phyloP scores from a whole-genome alignment of 2,888 invertebrate species.

The Tridacna gigas region DNA sequence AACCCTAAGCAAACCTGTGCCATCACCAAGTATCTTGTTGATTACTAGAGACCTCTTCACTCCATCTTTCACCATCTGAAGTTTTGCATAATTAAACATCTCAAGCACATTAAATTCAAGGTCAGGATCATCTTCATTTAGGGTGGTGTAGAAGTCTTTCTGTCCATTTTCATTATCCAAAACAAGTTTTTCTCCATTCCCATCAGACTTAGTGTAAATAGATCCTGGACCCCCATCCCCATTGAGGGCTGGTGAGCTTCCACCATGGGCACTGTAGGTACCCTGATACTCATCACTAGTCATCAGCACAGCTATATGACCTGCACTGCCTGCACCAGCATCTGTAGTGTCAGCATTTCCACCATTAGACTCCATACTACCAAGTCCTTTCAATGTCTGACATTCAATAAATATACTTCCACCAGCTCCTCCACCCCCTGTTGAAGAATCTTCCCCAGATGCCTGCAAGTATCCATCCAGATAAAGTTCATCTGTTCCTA shows the following conservation, averaged over 20 bases:
- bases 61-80: constrained; percentile 71
- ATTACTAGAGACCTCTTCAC: constrained; percentile 66
- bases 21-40: constrained; percentile 73
- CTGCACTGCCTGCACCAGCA: constrained; percentile 75
- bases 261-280: constrained; percentile 67
- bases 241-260: constrained; percentile 62
- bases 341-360: constrained; percentile 57
- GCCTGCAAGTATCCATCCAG: constrained; percentile 74
- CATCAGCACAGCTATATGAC: constrained; percentile 70
- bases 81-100: constrained; percentile 73
- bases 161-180: constrained; percentile 76
- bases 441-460: constrained; percentile 62
- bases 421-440: constrained; percentile 74
- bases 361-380: constrained; percentile 69
- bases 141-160: constrained; percentile 69
- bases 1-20: constrained; percentile 74
- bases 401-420: constrained; percentile 73
- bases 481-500: constrained; percentile 64
- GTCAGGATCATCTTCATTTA: constrained; percentile 63
- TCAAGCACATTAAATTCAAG: constrained; percentile 69
- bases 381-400: constrained; percentile 69
- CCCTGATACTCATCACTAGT: constrained; percentile 65
- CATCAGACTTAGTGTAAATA: constrained; percentile 64
- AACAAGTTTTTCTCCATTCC: constrained; percentile 65
- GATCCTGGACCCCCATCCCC: constrained; percentile 76